Base-by-base conservation (phyloP, 1,140 invertebrate genomes). In the Notospermus geniculatus region DNA sequence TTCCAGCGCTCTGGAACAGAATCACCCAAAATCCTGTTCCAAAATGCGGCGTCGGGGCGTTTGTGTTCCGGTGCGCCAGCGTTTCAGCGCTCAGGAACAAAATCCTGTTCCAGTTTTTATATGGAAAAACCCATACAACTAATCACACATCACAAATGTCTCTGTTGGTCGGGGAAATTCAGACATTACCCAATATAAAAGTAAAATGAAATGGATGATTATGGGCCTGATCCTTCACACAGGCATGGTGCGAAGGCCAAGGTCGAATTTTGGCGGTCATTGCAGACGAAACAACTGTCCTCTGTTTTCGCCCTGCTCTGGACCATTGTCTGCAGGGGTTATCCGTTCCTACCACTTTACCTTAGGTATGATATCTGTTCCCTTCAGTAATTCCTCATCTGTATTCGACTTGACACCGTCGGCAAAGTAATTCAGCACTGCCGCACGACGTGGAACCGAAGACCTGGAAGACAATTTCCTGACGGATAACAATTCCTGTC, bases 361-460 rank as follows among this genome's bases (percentile, higher is more conserved):
- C 70, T 73, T 72, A 30, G 67, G 70, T 46, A 77, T 66, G 29
- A 28, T 59, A 11, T 63, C n/a, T n/a, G 9, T 70, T n/a, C 68
- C 69, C 62, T 72, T 73, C 2, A 78, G 61, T 1, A 74, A 28
- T 46, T 75, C 70, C 5, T 69, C 69, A 54, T 78, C 65, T 0
- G 73, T 66, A 32, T 70, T 57, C 9, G 70, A 74, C 36, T 54
- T n/a, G 4, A 71, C 70, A 2, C 76, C 76, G 62, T 78, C 76
- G 17, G 67, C 71, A 62, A 78, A 78, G 59, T 77, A 78, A 57
- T 78, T 78, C 22, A 78, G 46, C 1, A 78, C 76, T 1, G 75
- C 66, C 11, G 76, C 69, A 36, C 76, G 60, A 19, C 76, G 60
- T 13, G 75, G 71, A 1, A 41, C 17, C 2, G 71, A 63, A 17